Percentiles rank a stretch among this genome's conserved stretches.
phyloP scores from a whole-genome alignment of 2,113 vertebrate species.

The Macquaria australasica region DNA sequence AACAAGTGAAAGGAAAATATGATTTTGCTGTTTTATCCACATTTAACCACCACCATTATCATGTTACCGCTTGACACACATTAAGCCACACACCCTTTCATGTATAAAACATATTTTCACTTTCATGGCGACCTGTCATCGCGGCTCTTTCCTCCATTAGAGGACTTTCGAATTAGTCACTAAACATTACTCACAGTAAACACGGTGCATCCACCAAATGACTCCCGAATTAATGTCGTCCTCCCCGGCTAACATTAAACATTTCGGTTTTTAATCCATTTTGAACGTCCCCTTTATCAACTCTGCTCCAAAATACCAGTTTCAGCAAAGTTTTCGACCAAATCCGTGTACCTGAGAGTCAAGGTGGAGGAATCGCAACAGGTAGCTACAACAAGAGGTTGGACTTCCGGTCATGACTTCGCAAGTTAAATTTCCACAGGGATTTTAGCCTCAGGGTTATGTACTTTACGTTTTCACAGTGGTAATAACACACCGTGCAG shows the following conservation, averaged over 20 bases:
- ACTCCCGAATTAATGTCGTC: background rate
- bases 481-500: background rate
- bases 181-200: constrained; percentile 60
- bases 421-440: background rate
- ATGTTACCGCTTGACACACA: background rate
- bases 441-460: background rate
- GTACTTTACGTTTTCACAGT: background rate
- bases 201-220: constrained; percentile 34
- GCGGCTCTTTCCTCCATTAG: constrained; percentile 73
- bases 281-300: rapidly evolving
- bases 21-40: background rate
- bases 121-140: constrained; percentile 70
- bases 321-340: constrained; percentile 36
- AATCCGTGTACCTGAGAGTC: constrained; percentile 71
- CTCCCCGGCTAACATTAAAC: background rate
- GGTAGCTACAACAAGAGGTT: constrained; percentile 15
- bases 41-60: background rate
- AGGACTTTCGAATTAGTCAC: constrained; percentile 39
- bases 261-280: constrained; percentile 25
- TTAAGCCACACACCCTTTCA: no score
- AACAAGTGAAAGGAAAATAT: background rate
- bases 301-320: background rate
- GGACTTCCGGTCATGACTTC: constrained; percentile 43
- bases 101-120: constrained; percentile 39
- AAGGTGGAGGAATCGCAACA: constrained; percentile 65